Evolutionary conservation across 1,140 invertebrate genomes (phyloP).

Genomic region (Trichonephila clavata): DNA sequence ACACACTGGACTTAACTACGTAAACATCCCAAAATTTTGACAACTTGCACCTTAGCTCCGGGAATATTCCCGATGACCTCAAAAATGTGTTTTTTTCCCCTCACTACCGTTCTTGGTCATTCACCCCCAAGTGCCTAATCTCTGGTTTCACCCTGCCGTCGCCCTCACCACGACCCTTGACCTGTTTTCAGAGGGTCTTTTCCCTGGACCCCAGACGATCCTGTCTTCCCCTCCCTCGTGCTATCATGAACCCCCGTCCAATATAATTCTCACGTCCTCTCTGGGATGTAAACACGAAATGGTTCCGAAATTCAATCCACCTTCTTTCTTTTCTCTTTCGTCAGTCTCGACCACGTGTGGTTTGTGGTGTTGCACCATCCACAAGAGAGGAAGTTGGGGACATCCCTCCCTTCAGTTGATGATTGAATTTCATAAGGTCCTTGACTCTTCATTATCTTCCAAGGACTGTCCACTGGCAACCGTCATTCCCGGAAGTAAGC

Average conservation of each 20-base stretch:
- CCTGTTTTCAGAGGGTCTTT: conserved; percentile 58
- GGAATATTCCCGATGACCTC: conserved; percentile 44
- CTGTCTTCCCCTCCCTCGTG: neutral
- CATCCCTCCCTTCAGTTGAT: neutral
- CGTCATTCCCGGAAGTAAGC: neutral
- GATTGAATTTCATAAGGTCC: conserved; percentile 37
- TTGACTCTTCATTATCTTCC: conserved; percentile 40
- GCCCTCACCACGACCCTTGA: conserved; percentile 67
- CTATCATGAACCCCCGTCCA: conserved; percentile 40
- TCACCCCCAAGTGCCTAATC: conserved; percentile 69
- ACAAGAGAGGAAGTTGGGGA: neutral
- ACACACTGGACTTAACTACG: neutral
- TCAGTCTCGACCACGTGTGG: conserved; percentile 65
- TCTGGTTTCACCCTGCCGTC: conserved; percentile 67
- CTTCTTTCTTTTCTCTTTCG: conserved; percentile 13
- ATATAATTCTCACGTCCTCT: conserved; percentile 72
- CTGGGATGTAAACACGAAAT: conserved; percentile 70
- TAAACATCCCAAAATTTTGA: conserved; percentile 19
- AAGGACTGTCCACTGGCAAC: neutral
- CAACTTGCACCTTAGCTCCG: neutral
- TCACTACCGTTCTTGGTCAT: conserved; percentile 64
- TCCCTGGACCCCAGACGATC: conserved; percentile 10
- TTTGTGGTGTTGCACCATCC: conserved; percentile 7
- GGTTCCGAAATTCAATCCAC: conserved; percentile 61
- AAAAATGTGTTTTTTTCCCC: neutral